Base-by-base conservation (phyloP, 2,888 invertebrate genomes). In the Matsumyia berberina region DNA sequence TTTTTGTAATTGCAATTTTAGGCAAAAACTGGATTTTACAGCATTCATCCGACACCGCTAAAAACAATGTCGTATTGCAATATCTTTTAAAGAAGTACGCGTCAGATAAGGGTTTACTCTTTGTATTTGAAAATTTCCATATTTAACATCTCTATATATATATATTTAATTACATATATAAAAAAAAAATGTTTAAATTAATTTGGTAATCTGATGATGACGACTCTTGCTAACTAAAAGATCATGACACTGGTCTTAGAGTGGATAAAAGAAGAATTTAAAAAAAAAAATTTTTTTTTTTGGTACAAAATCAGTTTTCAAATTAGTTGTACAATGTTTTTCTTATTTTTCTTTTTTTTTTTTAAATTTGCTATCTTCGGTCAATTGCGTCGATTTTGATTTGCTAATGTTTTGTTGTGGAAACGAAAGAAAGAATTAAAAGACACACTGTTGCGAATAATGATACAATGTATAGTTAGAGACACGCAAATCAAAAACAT, bases 1-100 rank as follows among this genome's bases (percentile, higher is more conserved):
- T 90, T 90, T 91, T 91, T 92, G 91, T 90, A 91, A 91, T 91
- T 92, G 92, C 91, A 92, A 91, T 91, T 91, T 90, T 90, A 94
- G 94, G 97, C 87, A 99, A 99, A 93, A 97, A 97, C 88, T 99
- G 99, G 99, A 99, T 99, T 92, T 95, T 99, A 90, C 96, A 96
- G 90, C 95, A 98, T 92, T 96, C 97, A 74, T 94, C 95, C 51
- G 95, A 95, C 86, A 94, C 95, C 89, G 94, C 95, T 89, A 95
- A 97, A 88, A 96, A 97, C 90, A 95, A 96, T 93, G 96, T 98
- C 88, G 95, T 98, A 90, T 95, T 97, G 51, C 95, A 97, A 91
- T 97, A 97, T 93, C 94, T 99, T 87, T 94, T 98, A 87, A 95
- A 96, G 92, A 98, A 97, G 96, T 96, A 93, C 90, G 92, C 90